Evolutionary conservation across 2,888 invertebrate species (phyloP).

Genomic region (Scaptodrosophila latifasciaeformis): DNA sequence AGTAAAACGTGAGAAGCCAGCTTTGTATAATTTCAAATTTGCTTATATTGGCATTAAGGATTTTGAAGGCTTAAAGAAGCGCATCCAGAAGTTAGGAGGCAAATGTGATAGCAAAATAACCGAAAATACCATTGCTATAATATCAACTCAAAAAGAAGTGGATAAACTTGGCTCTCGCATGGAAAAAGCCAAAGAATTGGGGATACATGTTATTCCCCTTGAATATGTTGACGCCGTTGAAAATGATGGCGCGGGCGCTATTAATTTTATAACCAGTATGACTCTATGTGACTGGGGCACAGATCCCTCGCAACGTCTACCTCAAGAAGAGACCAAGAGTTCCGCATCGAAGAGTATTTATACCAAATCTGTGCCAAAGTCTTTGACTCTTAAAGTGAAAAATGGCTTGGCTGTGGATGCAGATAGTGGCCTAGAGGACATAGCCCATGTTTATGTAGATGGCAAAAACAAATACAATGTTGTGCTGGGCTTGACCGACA

Average conservation of each 20-base stretch:
- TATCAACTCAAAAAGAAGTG: constrained; percentile 82
- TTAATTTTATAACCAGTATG: constrained; percentile 82
- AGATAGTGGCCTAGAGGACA: constrained; percentile 85
- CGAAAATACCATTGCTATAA: constrained; percentile 82
- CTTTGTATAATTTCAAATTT: constrained; percentile 87
- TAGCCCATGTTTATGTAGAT: constrained; percentile 85
- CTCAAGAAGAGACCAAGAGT: constrained; percentile 78
- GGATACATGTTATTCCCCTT: constrained; percentile 88
- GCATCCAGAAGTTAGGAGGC: constrained; percentile 86
- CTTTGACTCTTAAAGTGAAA: constrained; percentile 83
- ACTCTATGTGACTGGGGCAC: constrained; percentile 90
- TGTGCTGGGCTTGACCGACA: constrained; percentile 89
- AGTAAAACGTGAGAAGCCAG: constrained; percentile 80
- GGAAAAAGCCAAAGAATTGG: constrained; percentile 79
- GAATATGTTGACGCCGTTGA: constrained; percentile 83
- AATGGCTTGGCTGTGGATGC: constrained; percentile 95
- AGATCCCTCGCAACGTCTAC: constrained; percentile 76
- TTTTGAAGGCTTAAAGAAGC: constrained; percentile 79
- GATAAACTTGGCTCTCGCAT: constrained; percentile 82
- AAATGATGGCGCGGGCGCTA: constrained; percentile 77
- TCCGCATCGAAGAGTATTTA: constrained; percentile 80
- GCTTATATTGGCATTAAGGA: constrained; percentile 79
- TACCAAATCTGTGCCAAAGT: constrained; percentile 78
- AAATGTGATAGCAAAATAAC: constrained; percentile 80
- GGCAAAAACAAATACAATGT: constrained; percentile 80